Base-by-base conservation (phyloP, 2,888 invertebrate genomes). In the Drosophila prolongata region DNA sequence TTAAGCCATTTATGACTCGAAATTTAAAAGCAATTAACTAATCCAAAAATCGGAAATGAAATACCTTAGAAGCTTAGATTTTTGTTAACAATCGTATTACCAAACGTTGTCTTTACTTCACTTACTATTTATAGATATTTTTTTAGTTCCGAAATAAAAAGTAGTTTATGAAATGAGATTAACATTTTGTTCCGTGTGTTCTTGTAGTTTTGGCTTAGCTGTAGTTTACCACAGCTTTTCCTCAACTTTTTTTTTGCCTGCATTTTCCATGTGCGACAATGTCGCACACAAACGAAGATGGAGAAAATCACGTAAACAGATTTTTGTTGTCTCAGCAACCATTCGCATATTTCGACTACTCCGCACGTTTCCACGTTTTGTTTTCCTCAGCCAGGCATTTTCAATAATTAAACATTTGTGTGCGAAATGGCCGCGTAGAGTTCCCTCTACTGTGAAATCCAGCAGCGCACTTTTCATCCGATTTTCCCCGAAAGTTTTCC, bases 361-460 rank as follows among this genome's bases (percentile, higher is more conserved):
- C 19, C 35, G 11, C 60, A 19, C 42, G n/a, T 47, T 61, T 37
- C 30, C 46, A 6, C 42, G 6, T 37, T 38, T 19, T 13, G 49
- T 35, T 35, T 40, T 37, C 16, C 49, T 1, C n/a, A 14, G 44
- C 6, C 9, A 24, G 42, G 30, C 37, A 50, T 65, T 73, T 56
- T 64, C 55, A 71, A 72, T 72, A 73, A 64, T 72, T 71, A 47
- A 73, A 55, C 64, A 64, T 73, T 71, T 64, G 50, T 73, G 52
- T 73, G 73, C 73, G 38, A 62, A 72, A 70, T 72, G 70, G 62
- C 49, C 54, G 54, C 53, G 60, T 34, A n/a, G 40, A 43, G 42
- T 50, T 53, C n/a, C n/a, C 35, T 16, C 1, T 14, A n/a, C 47
- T 49, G 30, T 47, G 30, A 46, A 34, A 37, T 35, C 27, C 46